Evolutionary conservation across 2,113 vertebrate genomes (phyloP), one percentile per base, ranked within the genome.

Genomic region (Oceanodroma tethys): DNA sequence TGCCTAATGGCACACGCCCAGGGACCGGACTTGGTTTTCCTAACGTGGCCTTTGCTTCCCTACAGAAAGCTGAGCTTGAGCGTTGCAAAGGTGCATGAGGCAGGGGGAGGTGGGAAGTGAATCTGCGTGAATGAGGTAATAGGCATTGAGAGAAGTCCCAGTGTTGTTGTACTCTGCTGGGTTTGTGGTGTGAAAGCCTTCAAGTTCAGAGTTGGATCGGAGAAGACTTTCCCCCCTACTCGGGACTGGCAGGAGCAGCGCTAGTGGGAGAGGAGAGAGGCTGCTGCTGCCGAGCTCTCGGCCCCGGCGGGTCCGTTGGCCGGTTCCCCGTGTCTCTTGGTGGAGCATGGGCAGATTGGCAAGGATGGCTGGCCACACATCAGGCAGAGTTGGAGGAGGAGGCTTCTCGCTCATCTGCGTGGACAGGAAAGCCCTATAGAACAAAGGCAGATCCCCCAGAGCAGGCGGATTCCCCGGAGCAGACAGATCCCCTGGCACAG

Each of bases 251-350:
- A 1, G 16, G 56, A 79, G 47, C 38, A 38, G 34, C 8, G 5
- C 1, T 23, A 55, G 16, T 42, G 40, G 20, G 38, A 67, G 60
- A 74, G 26, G 9, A 74, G 5, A 26, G 21, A 43, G 32, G 43
- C 36, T 12, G 43, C 36, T 15, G 15, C 26, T 1, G 5, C 22
- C 1, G 4, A 34, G 27, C 53, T 45, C 22, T 23, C 38, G 29
- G 56, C 45, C 26, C 9, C 32, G 53, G 60, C 1, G 3, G 4
- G 6, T 36, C 50, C 4, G 1, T 32, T 29, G 4, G 6, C 16
- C 6, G 9, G 6, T 36, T 66, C 32, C 14, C 22, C 7, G 1
- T 32, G 43, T 52, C 21, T 5, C 52, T 32, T 43, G 52, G 26
- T 43, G 59, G 30, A 36, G 21, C 13, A 27, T 10, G 20, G 8